Evolutionary conservation across 1,140 invertebrate genomes (phyloP).

Genomic region (Trinorchestia longiramus): DNA sequence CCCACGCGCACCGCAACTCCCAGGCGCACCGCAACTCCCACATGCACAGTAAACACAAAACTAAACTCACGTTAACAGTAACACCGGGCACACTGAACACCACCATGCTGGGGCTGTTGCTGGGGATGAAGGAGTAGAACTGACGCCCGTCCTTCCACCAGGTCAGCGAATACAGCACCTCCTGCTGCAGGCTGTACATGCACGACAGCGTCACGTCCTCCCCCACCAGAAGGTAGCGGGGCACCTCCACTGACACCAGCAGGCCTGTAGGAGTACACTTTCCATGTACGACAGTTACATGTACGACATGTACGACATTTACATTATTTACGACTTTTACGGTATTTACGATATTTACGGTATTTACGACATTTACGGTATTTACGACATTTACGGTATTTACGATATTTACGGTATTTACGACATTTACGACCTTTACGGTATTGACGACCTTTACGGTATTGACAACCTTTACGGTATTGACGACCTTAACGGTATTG

Average conservation of each 20-base stretch:
- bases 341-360: too few species aligned
- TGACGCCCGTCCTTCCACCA: conserved; percentile 53
- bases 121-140: conserved; percentile 57
- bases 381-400: too few species aligned
- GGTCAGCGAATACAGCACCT: conserved; percentile 54
- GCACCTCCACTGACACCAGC: conserved; percentile 51
- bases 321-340: too few species aligned
- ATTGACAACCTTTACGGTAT: too few species aligned
- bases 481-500: too few species aligned
- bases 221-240: conserved; percentile 52
- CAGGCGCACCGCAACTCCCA: background rate
- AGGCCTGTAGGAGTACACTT: conserved; percentile 39
- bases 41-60: background rate
- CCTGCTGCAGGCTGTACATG: conserved; percentile 36
- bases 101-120: conserved; percentile 50
- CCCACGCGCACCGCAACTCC: background rate
- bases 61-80: conserved; percentile 37
- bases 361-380: too few species aligned
- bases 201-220: conserved; percentile 48
- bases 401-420: too few species aligned
- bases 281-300: too few species aligned
- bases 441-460: too few species aligned
- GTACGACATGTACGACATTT: too few species aligned
- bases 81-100: conserved; percentile 47
- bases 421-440: too few species aligned